Percentiles rank a stretch among this genome's conserved stretches.
These are phyloP conservation scores for Drosophila paranaensis DNA, from an alignment of 2,888 invertebrate species.

Conservation along the genomic window DNA sequence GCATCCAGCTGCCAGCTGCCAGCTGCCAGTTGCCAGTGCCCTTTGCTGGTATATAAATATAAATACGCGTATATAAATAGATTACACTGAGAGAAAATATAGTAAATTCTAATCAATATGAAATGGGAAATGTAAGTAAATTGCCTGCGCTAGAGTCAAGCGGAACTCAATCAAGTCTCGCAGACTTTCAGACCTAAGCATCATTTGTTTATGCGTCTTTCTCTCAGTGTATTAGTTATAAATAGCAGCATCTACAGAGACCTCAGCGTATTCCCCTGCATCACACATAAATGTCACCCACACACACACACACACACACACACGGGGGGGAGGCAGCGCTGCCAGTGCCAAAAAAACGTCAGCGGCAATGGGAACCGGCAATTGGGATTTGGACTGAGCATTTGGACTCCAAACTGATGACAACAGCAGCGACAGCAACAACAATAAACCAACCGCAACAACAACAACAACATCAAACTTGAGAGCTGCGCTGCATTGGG, in stretches of 20 bases:
- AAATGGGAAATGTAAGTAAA: background rate
- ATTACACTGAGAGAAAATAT: conserved; percentile 7
- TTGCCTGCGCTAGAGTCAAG: background rate
- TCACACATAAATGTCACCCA: conserved; percentile 43
- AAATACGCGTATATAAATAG: conserved; percentile 16
- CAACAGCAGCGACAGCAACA: conserved; percentile 11
- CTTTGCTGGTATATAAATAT: conserved; percentile 15
- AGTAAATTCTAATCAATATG: background rate
- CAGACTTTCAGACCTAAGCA: background rate
- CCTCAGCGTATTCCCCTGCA: background rate
- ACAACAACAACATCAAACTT: background rate
- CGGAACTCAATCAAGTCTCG: background rate
- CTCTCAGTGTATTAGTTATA: background rate
- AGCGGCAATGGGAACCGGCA: conserved; percentile 25
- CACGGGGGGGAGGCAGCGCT: conserved; percentile 24
- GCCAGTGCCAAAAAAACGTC: conserved; percentile 68
- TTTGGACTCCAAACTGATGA: conserved; percentile 9
- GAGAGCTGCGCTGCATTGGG: conserved; percentile 43
- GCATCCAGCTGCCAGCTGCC: conserved; percentile 34
- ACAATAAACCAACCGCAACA: conserved; percentile 1
- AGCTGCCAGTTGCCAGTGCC: conserved; percentile 36
- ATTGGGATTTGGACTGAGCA: conserved; percentile 4
- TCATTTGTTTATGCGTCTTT: background rate
- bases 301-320: conserved; percentile 4
- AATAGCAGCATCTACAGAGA: background rate